A percentile compares a stretch with the other conserved stretches of the same genome.
Evolutionary conservation across 2,888 invertebrate species (phyloP).

Genomic region (Clepsis dumicolana): DNA sequence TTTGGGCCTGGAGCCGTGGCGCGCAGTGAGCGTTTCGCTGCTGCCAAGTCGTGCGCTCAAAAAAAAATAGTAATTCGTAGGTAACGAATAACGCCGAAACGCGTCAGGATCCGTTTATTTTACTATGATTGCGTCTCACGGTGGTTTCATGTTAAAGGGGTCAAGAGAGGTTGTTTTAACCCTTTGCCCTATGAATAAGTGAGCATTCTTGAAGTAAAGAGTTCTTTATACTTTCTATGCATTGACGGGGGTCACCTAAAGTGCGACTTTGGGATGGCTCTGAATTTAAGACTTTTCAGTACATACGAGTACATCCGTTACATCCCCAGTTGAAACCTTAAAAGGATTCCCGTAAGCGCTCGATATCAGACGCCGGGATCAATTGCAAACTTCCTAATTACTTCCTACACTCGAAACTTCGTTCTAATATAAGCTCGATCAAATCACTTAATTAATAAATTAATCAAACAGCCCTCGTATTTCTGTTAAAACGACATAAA

Average conservation of each 20-base stretch:
- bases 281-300: too few species aligned
- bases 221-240: constrained; percentile 20
- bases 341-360: neutral
- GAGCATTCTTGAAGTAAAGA: constrained; percentile 20
- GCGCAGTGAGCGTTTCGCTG: too few species aligned
- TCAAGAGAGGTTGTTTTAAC: constrained; percentile 22
- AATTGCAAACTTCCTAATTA: neutral
- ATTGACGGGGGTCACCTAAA: neutral
- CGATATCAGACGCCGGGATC: neutral
- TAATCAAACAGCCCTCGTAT: too few species aligned
- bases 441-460: neutral
- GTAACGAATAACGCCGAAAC: too few species aligned
- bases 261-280: constrained; percentile 14
- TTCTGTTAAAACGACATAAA: too few species aligned
- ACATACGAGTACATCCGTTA: too few species aligned
- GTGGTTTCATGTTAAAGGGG: neutral
- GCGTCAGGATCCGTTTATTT: too few species aligned
- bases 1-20: too few species aligned
- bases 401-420: constrained; percentile 8
- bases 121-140: too few species aligned
- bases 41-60: too few species aligned
- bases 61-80: too few species aligned
- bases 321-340: too few species aligned
- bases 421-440: neutral
- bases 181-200: constrained; percentile 39